A percentile compares a stretch with the other conserved stretches of the same genome.
Conservation (phyloP, 2,888 invertebrate species). For the Margaritifera margaritifera region DNA sequence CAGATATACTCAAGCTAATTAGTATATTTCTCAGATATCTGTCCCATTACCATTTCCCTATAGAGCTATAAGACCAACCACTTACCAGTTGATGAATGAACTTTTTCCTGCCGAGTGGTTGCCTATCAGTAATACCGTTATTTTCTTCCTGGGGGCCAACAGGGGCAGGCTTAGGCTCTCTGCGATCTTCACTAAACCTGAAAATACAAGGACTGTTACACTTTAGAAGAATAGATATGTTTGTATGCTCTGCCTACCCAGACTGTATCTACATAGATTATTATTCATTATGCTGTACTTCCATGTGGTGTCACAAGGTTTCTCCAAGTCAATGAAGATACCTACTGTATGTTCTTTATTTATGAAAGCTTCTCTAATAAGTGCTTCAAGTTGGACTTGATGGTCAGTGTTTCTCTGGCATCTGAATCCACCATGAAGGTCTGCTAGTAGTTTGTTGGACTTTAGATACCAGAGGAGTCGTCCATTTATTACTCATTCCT, state of each 20-base stretch:
- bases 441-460: too few species aligned
- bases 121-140: constrained; percentile 76
- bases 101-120: constrained; percentile 79
- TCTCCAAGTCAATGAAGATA: not conserved
- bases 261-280: too few species aligned
- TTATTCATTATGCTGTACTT: too few species aligned
- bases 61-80: constrained; percentile 9
- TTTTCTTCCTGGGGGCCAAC: constrained; percentile 76
- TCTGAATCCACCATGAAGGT: too few species aligned
- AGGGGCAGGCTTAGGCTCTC: constrained; percentile 73
- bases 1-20: too few species aligned
- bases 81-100: constrained; percentile 78
- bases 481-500: too few species aligned
- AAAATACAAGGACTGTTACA: constrained; percentile 14
- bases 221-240: too few species aligned
- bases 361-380: not conserved
- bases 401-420: too few species aligned
- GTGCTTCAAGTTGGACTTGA: not conserved
- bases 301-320: too few species aligned
- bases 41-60: not conserved
- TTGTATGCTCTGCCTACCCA: too few species aligned
- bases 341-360: not conserved
- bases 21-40: too few species aligned
- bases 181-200: constrained; percentile 75
- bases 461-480: too few species aligned